Evolutionary conservation across 2,113 vertebrate genomes (phyloP).

Genomic region (Ia io): DNA sequence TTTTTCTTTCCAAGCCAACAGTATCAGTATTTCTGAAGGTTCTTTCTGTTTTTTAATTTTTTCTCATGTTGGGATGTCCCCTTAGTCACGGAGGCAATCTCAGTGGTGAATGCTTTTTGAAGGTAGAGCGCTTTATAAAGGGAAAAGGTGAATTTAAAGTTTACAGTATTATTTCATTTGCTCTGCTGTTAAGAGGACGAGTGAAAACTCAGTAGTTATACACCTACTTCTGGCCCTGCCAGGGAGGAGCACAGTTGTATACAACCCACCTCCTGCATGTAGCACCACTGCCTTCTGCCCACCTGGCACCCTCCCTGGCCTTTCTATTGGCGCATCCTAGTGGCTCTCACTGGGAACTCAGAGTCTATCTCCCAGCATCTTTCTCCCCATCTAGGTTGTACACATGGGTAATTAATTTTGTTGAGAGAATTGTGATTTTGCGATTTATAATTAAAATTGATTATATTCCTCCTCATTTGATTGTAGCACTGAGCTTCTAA

Average conservation of each 20-base stretch:
- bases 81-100: not conserved
- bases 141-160: not conserved
- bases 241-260: fast-evolving
- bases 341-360: not conserved
- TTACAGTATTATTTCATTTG: not conserved
- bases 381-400: not conserved
- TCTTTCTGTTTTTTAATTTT: not conserved
- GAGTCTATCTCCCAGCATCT: not conserved
- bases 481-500: not conserved
- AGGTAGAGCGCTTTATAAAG: not conserved
- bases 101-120: not conserved
- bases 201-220: not conserved
- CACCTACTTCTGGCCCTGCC: not conserved
- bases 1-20: not conserved
- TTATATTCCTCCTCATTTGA: not conserved
- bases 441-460: not conserved
- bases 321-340: not conserved
- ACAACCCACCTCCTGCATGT: fast-evolving
- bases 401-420: not conserved
- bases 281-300: fast-evolving
- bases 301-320: not conserved
- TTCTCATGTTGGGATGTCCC: not conserved
- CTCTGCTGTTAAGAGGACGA: not conserved
- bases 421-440: not conserved
- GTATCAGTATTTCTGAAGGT: not conserved